Percentiles rank a stretch among this genome's conserved stretches.
Conservation (phyloP, 1,140 invertebrate genomes). For the Zaprionus vittiger region DNA sequence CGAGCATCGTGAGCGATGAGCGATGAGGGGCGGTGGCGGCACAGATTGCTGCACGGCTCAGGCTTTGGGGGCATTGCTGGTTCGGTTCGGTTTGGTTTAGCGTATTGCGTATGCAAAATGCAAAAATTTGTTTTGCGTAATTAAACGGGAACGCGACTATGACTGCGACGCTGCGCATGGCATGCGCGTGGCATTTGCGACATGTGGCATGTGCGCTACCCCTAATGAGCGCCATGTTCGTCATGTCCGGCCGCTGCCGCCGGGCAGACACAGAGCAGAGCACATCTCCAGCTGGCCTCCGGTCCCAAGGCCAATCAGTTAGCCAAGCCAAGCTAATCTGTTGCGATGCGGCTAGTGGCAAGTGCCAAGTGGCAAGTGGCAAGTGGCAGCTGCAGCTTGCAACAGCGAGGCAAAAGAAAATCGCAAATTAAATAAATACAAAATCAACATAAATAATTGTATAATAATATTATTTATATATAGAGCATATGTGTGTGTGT, state of each 20-base stretch:
- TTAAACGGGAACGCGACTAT: constrained; percentile 51
- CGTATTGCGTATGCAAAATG: constrained; percentile 32
- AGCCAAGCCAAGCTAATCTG: constrained; percentile 4
- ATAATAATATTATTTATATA: constrained; percentile 26
- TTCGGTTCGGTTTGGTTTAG: background rate
- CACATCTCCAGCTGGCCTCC: background rate
- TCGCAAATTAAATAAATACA: background rate
- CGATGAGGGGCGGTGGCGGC: background rate
- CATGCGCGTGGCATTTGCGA: background rate
- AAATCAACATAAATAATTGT: constrained; percentile 10
- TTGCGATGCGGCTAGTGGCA: background rate
- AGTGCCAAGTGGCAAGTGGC: background rate
- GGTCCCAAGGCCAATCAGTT: constrained; percentile 12
- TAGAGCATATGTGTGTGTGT: constrained; percentile 12
- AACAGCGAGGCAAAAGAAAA: background rate
- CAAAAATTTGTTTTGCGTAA: constrained; percentile 66
- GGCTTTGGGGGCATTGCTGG: background rate
- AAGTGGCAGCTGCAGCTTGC: background rate
- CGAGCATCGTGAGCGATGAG: background rate
- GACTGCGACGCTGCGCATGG: background rate
- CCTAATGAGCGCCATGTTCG: constrained; percentile 13
- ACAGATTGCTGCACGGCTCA: background rate
- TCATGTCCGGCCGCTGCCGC: background rate
- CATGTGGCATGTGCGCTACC: constrained; percentile 7
- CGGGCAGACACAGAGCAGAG: background rate